Evolutionary conservation across 2,113 vertebrate genomes (phyloP), one percentile per base, ranked within the genome.

Genomic region (Oplegnathus fasciatus): DNA sequence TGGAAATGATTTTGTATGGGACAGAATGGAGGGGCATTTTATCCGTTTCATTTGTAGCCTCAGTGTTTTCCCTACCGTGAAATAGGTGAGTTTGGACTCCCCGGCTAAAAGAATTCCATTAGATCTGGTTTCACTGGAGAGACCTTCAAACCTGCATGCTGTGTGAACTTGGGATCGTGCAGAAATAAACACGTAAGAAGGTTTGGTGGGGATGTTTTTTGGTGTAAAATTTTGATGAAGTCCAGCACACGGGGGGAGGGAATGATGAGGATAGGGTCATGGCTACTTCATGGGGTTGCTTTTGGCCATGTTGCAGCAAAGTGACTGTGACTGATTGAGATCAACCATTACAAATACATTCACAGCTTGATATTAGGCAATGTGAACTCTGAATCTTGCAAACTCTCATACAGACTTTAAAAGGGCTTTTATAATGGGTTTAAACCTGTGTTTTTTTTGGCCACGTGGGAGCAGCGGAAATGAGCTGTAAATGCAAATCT

Each of bases 31-130:
- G 79, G 71, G 71, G 26, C 74, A n/a, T 86, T 89, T 90, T 75
- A 88, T 89, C 80, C 65, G 66, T 89, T 89, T 88, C 70, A 84
- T 90, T 87, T 88, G 74, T 32, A 50, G 84, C 85, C 58, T 48
- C 69, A 20, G 83, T 87, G 80, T 89, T 87, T 90, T 30, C 24
- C 70, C 69, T 72, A 67, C 72, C 80, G 71, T 89, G 85, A 90
- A 90, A 89, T 86, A 86, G 80, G 74, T 81, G 60, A 89, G 78
- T 76, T 68, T 68, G 68, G 44, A 77, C 13, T 75, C 50, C 30
- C 30, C 48, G 14, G 75, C 57, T 83, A 62, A 76, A 85, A 84
- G 30, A 78, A 79, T 87, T 78, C 79, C 64, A 85, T 87, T 80
- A 75, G 77, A 83, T 77, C 75, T 64, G 70, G 65, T 83, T 81